Base-by-base conservation (phyloP, 2,797 vertebrate genomes). In the Anableps anableps region DNA sequence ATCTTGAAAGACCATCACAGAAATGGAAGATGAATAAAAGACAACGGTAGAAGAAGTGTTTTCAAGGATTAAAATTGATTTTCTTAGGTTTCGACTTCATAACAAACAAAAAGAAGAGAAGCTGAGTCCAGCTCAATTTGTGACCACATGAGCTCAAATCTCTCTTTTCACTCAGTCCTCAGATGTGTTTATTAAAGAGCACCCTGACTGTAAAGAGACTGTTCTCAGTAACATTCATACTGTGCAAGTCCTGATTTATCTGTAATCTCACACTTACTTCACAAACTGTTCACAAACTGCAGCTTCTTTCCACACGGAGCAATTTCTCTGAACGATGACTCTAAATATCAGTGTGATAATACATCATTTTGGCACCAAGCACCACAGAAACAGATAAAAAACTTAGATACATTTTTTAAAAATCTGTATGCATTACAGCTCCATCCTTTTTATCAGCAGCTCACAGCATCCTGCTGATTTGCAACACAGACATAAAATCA, bases 401-500 rank as follows among this genome's bases (percentile, higher is more conserved):
- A 31, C 23, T 60, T 14, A 8, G 13, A 71, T 45, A 29, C 23
- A 26, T 26, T 34, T 53, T 51, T 36, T 2, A n/a, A 47, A 43
- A 83, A 74, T 73, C 31, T 34, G 21, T 21, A 10, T 16, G n/a
- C 29, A 10, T 21, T 77, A 34, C 66, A 7, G 7, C 43, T 14
- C 17, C 14, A 47, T 66, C 10, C 31, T 43, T 76, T 14, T 71
- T 51, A 21, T 68, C 41, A 76, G 47, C 34, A 76, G 43, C 41
- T 47, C 26, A 21, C 43, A 5, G 9, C 11, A 38, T 80, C 53
- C 5, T 31, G 31, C 19, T 78, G 64, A 80, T 81, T 80, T n/a
- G 62, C 70, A 14, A 74, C 58, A 81, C 23, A 58, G 60, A 82
- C 41, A 77, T 26, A 74, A 84, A 74, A 48, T 47, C 50, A 17